These are phyloP conservation scores for Scolopax rusticola DNA, from an alignment of 2,797 vertebrate genomes.

Conservation along the genomic window DNA sequence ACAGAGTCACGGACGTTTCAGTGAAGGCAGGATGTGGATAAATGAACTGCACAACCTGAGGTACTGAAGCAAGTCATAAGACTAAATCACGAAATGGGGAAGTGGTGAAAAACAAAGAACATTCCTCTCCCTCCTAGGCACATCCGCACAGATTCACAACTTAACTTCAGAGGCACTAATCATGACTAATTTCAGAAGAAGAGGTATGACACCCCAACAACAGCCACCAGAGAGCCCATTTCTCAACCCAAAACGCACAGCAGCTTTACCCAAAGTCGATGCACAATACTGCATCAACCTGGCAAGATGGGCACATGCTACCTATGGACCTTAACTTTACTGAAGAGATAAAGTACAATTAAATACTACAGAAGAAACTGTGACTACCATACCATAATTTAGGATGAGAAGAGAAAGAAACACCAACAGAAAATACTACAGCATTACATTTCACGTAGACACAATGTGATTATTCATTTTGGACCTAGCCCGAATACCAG, in stretches of 20 bases:
- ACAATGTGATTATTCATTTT: background rate
- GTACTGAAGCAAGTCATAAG: background rate
- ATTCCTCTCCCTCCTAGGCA: background rate
- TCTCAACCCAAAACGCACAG: background rate
- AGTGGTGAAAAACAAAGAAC: background rate
- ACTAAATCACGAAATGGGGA: slow-evolving; percentile 21
- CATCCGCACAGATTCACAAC: background rate
- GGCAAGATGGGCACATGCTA: background rate
- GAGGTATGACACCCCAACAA: background rate
- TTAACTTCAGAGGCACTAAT: background rate
- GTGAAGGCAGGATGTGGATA: background rate
- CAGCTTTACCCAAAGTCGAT: fast-evolving
- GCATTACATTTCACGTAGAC: background rate
- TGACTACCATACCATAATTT: background rate
- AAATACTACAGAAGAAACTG: background rate
- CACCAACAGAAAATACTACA: background rate
- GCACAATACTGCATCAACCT: background rate
- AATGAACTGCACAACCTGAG: background rate
- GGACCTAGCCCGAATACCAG: background rate
- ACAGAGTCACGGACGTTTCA: fast-evolving
- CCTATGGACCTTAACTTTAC: background rate
- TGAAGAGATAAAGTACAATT: background rate
- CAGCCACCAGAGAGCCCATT: background rate
- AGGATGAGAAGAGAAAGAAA: background rate
- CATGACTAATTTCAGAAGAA: background rate